These are phyloP conservation scores for Proales similis DNA, from an alignment of 1,140 invertebrate genomes.

Conservation along the genomic window DNA sequence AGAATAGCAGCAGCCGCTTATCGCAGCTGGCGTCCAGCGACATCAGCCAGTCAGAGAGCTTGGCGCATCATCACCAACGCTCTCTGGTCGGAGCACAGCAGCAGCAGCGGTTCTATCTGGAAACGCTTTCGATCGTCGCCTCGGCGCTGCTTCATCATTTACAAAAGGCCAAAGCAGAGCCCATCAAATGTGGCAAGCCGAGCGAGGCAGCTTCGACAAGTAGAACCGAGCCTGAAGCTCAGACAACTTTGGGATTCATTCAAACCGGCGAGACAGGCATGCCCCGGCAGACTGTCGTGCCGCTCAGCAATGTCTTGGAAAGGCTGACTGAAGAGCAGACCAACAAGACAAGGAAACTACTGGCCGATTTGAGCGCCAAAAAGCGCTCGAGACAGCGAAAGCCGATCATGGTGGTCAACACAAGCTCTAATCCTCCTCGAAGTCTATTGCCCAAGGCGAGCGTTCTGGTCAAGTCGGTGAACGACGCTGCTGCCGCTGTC, in stretches of 20 bases:
- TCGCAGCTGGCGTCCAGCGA: too few species aligned
- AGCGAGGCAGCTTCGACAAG: not conserved
- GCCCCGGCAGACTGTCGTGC: not conserved
- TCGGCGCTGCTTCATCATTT: constrained; percentile 17
- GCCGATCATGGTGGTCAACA: constrained; percentile 33
- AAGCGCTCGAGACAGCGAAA: constrained; percentile 29
- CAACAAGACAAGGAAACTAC: constrained; percentile 28
- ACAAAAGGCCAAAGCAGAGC: constrained; percentile 6
- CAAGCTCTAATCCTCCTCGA: constrained; percentile 26
- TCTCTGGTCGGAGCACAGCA: constrained; percentile 12
- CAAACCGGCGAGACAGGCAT: too few species aligned
- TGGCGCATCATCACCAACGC: too few species aligned
- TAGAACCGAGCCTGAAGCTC: constrained; percentile 1
- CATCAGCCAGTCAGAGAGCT: too few species aligned
- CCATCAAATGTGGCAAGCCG: not conserved
- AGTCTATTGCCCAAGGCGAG: constrained; percentile 23
- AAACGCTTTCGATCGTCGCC: constrained; percentile 25
- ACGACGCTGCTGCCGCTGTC: too few species aligned
- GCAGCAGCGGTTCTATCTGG: constrained; percentile 31
- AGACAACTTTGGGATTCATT: too few species aligned
- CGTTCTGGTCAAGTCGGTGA: too few species aligned
- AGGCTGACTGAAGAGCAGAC: constrained; percentile 25
- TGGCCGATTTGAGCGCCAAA: constrained; percentile 26
- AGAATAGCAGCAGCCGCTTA: too few species aligned
- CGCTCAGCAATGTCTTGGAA: constrained; percentile 17